Evolutionary conservation across 1,140 invertebrate species (phyloP), one percentile per base, ranked within the genome.

Genomic region (Bombus pyrosoma): DNA sequence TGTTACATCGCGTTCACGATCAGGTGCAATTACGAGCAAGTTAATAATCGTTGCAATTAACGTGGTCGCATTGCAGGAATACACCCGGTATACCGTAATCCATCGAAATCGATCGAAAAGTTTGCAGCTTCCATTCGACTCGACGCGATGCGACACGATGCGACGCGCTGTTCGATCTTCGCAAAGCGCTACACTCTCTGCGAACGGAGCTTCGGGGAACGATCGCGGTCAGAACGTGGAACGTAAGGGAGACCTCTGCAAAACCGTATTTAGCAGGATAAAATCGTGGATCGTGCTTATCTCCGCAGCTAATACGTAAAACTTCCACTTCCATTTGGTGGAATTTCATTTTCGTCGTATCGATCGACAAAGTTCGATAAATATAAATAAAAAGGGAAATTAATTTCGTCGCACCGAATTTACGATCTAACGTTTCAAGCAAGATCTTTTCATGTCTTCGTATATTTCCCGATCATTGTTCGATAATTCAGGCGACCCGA

Each of bases 21-120:
- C 94, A 94, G 93, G 92, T 94, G 94, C 92, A 94, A 94, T 93
- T 95, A 93, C 91, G 91, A 93, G 93, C 92, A 93, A 92, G 93
- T 95, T 94, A 95, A 94, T 94, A 94, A 95, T 94, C 92, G 93
- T 93, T 91, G 92, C 90, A 72, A 83, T 78, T 84, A 86, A 81
- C 83, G 79, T 71, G 82, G 76, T 68, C 62, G 80, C 86, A 43
- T 43, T 71, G 57, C 78, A 76, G 41, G 39, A 62, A 59, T 34
- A 37, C 62, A 78, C 53, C 57, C 32, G 47, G 59, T 68, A 57
- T 53, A 39, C 53, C 22, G 28, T 72, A 62, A 84, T 84, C 76
- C 68, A 76, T 79, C 78, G 73, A 64, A 82, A 74, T 86, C 89
- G 88, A 73, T 75, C n/a, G 72, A 53, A 59, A 34, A 47, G 13